These are phyloP conservation scores for Aphelenchoides bicaudatus DNA, from an alignment of 2,888 invertebrate genomes.

Conservation along the genomic window DNA sequence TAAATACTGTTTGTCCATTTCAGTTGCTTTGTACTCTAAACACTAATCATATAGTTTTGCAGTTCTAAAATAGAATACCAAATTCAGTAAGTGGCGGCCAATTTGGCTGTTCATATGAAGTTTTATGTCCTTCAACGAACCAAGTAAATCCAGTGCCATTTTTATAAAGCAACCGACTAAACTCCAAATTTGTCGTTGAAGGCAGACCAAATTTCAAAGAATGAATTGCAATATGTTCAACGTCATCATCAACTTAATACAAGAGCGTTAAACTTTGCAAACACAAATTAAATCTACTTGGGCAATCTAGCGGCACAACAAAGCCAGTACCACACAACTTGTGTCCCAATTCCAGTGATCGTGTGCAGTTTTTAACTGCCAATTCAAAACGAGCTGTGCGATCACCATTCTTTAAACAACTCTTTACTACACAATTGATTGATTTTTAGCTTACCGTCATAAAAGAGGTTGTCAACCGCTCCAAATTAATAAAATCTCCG, in stretches of 20 bases:
- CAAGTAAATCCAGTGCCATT: constrained; percentile 1
- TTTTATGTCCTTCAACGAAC: neutral
- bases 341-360: constrained; percentile 1
- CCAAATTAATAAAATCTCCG: neutral
- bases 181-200: neutral
- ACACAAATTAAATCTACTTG: neutral
- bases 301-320: neutral
- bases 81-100: neutral
- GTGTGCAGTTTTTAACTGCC: neutral
- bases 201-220: neutral
- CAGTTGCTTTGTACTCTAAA: constrained; percentile 20
- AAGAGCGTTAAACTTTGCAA: neutral
- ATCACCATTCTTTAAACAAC: constrained; percentile 16
- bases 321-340: neutral
- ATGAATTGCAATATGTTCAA: neutral
- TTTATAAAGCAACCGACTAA: neutral
- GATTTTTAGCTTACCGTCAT: neutral
- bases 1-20: constrained; percentile 24
- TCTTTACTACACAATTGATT: neutral
- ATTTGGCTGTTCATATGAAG: neutral
- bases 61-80: too few species aligned
- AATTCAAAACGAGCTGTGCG: constrained; percentile 12
- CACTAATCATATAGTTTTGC: neutral
- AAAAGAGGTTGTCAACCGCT: neutral
- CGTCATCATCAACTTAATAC: constrained; percentile 10